Percentiles rank a stretch among this genome's conserved stretches.
phyloP scores from a whole-genome alignment of 2,113 vertebrate species.

The Rhinoderma darwinii region DNA sequence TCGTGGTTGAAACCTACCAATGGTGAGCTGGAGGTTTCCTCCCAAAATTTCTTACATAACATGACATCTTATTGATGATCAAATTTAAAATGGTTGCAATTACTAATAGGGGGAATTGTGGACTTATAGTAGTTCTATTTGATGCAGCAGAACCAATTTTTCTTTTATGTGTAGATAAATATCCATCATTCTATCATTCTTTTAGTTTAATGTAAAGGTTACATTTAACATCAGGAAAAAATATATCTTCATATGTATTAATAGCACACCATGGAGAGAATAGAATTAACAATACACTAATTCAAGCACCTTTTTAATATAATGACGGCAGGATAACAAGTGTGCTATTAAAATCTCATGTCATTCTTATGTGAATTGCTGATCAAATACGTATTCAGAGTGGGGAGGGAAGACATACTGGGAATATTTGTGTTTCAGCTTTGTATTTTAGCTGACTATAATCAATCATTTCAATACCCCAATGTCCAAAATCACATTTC shows the following conservation, averaged over 20 bases:
- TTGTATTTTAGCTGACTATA: conserved; percentile 37
- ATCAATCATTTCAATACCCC: conserved; percentile 40
- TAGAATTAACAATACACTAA: conserved; percentile 22
- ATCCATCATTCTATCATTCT: not conserved
- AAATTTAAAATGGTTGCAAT: too few relatives aligned
- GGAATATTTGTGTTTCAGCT: conserved; percentile 30
- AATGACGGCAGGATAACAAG: conserved; percentile 8
- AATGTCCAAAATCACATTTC: conserved; percentile 42
- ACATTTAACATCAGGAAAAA: not conserved
- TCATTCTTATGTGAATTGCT: conserved; percentile 30
- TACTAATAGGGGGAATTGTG: too few relatives aligned
- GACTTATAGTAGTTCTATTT: too few relatives aligned
- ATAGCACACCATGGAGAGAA: not conserved
- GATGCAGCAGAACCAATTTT: not conserved
- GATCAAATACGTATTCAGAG: conserved; percentile 20
- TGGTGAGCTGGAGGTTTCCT: too few relatives aligned
- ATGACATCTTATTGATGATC: too few relatives aligned
- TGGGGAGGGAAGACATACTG: conserved; percentile 5
- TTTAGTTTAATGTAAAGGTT: not conserved
- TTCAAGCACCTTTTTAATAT: conserved; percentile 28
- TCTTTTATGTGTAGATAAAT: not conserved
- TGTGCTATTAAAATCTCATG: conserved; percentile 17
- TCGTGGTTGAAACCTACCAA: too few relatives aligned
- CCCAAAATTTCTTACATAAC: too few relatives aligned
- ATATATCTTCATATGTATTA: conserved; percentile 22